Evolutionary conservation across 2,113 vertebrate species (phyloP).

Genomic region (Psammodynastes pulverulentus): DNA sequence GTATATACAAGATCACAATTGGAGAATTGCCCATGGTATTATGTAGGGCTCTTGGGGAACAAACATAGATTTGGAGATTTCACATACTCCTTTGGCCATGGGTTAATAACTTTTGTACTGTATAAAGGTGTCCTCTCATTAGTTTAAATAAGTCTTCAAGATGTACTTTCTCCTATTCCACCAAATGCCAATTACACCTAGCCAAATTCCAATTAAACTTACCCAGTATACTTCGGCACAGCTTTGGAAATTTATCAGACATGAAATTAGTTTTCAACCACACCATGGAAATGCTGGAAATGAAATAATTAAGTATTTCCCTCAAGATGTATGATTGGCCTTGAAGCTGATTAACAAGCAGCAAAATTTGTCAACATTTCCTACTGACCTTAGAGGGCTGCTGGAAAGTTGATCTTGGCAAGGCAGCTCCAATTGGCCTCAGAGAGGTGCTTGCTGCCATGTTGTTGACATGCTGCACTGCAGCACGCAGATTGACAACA

Average conservation of each 20-base stretch:
- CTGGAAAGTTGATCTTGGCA: not conserved
- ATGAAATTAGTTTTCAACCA: not conserved
- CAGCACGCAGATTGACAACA: not conserved
- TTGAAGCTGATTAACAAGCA: not conserved
- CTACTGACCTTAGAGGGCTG: not conserved
- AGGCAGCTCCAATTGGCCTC: not conserved
- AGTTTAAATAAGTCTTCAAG: not conserved
- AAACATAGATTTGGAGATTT: not conserved
- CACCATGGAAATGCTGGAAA: not conserved
- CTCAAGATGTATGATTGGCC: not conserved
- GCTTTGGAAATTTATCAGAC: not conserved
- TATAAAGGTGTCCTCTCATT: not conserved
- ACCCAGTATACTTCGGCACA: not conserved
- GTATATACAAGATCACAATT: not conserved
- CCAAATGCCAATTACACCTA: not conserved
- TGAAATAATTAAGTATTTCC: not conserved
- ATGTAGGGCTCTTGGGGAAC: not conserved
- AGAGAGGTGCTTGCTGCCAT: not conserved
- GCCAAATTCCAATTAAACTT: not conserved
- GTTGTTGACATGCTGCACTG: not conserved
- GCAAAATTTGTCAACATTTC: not conserved
- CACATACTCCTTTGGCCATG: not conserved
- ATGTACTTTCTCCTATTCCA: not conserved
- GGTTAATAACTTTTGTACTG: not conserved
- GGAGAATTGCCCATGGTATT: not conserved